Base-by-base conservation (phyloP, 2,888 invertebrate genomes). In the Pammene fasciana region DNA sequence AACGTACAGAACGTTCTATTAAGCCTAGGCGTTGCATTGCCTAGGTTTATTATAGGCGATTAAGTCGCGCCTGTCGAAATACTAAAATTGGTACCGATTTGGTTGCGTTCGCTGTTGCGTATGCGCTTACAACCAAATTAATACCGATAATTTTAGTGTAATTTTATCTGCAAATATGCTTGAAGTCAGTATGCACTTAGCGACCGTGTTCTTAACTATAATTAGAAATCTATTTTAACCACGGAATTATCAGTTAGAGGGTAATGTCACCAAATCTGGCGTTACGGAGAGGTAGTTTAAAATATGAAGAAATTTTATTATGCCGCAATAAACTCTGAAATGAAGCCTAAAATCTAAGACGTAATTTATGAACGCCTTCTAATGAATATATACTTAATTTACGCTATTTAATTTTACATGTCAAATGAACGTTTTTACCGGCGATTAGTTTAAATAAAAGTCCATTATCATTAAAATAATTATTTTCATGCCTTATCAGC, bases 11-110 rank as follows among this genome's bases (percentile, higher is more conserved):
- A 67, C 48, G 48, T 43, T 41, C 26, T 38, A 65, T 70, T 48
- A 57, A 45, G 34, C 59, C 60, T 65, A 70, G 70, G 60, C n/a
- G 34, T 54, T 54, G 54, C 54, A 34, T 26, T 26, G 34, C 54
- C 52, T 54, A 54, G 54, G 54, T 70, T 60, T 65, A 70, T 70
- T 59, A 46, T 65, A 65, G 38, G 48, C 65, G 70, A 70, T 70
- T 70, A 67, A 38, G 46, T 67, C 52, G 55, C 18, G 38, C 26
- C 38, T 70, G 70, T 60, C 48, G 70, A 65, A 70, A 70, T 59
- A 55, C 60, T n/a, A 54, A 65, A 60, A 70, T 59, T 34, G 46
- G 43, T 48, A 48, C 38, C 55, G 62, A 64, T 57, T 34, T 34
- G 7, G 57, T 57, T 57, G 38, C 57, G 34, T 16, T 50, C 45